phyloP scores from a whole-genome alignment of 2,888 invertebrate species.

The Hirtodrosophila duncani region DNA sequence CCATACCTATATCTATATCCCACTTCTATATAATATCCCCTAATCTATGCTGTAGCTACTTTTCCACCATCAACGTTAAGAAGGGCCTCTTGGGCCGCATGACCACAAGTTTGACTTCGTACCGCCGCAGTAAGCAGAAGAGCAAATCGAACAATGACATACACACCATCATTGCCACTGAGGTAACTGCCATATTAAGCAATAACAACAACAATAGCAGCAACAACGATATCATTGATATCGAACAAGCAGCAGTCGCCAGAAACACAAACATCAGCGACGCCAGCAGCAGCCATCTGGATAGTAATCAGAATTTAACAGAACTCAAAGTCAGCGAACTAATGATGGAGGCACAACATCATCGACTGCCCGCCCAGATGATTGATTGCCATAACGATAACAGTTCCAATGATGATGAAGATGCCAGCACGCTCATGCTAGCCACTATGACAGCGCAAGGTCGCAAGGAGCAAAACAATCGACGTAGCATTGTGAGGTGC shows the following conservation, averaged over 20 bases:
- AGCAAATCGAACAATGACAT: constrained; percentile 76
- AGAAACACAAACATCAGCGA: not conserved
- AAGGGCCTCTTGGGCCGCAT: constrained; percentile 77
- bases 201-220: constrained; percentile 17
- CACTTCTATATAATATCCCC: constrained; percentile 5
- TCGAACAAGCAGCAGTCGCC: constrained; percentile 9
- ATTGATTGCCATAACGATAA: constrained; percentile 12
- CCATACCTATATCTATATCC: not conserved
- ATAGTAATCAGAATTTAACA: constrained; percentile 5
- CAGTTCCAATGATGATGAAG: constrained; percentile 47
- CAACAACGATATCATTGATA: constrained; percentile 20
- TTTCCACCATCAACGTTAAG: constrained; percentile 77
- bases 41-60: constrained; percentile 65
- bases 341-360: constrained; percentile 56
- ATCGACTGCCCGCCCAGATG: too few species aligned
- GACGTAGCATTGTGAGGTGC: constrained; percentile 77
- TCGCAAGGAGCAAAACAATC: constrained; percentile 77
- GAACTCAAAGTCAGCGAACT: constrained; percentile 57
- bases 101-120: constrained; percentile 77
- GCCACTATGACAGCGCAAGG: constrained; percentile 39
- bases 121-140: constrained; percentile 76
- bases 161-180: constrained; percentile 67
- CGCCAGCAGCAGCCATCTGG: not conserved
- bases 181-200: constrained; percentile 52
- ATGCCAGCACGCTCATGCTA: constrained; percentile 38